Evolutionary conservation across 2,113 vertebrate genomes (phyloP).

Genomic region (Megaceryle torquata): DNA sequence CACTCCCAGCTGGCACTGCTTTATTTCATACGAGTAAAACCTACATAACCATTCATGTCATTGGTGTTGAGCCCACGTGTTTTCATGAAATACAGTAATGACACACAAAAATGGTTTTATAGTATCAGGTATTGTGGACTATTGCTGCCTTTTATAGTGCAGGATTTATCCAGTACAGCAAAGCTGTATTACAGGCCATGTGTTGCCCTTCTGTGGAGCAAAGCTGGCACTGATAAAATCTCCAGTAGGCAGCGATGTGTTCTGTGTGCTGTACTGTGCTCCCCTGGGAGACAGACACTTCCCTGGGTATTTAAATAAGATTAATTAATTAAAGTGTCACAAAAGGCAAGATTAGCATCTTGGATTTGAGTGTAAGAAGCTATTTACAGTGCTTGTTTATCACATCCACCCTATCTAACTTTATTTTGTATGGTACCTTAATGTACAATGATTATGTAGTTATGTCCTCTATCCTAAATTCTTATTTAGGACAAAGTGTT

Average conservation of each 20-base stretch:
- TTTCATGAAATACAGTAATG: neutral
- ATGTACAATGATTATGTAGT: neutral
- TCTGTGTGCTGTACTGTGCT: neutral
- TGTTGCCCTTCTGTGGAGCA: neutral
- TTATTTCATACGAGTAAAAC: neutral
- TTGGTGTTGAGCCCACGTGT: neutral
- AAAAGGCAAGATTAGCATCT: slow-evolving; percentile 20
- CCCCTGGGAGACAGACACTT: slow-evolving; percentile 6
- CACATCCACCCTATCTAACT: neutral
- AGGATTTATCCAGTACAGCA: neutral
- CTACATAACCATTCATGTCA: neutral
- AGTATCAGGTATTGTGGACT: neutral
- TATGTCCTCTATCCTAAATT: neutral
- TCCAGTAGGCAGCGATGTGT: neutral
- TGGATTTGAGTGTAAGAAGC: slow-evolving; percentile 6
- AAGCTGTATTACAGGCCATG: neutral
- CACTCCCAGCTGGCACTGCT: neutral
- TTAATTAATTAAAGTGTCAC: neutral
- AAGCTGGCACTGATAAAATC: neutral
- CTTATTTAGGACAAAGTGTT: neutral
- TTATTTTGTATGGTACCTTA: neutral
- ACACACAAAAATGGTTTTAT: neutral
- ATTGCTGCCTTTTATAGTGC: neutral
- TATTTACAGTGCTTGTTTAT: neutral
- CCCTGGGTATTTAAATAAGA: neutral